Evolutionary conservation across 2,888 invertebrate genomes (phyloP).

Genomic region (Tenthredo distinguenda): DNA sequence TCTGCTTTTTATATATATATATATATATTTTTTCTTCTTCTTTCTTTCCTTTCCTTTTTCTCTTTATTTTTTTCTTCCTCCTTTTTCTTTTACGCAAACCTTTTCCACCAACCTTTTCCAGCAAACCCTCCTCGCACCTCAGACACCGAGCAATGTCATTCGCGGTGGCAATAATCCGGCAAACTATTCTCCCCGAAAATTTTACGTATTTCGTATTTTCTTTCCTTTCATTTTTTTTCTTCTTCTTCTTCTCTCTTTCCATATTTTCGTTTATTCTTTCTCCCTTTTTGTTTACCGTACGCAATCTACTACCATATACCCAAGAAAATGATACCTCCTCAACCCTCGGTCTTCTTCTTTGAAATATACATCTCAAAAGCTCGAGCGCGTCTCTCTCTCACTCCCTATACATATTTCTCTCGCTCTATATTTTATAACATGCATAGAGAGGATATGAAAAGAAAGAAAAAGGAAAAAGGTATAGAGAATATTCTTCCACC

Average conservation of each 20-base stretch:
- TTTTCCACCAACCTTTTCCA: not conserved
- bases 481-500: not conserved
- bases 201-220: conserved; percentile 8
- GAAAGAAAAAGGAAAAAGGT: not conserved
- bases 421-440: not conserved
- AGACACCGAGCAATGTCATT: conserved; percentile 17
- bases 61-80: not conserved
- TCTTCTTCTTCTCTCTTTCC: not conserved
- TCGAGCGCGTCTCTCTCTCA: not conserved
- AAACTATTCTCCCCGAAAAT: conserved; percentile 16
- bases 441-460: not conserved
- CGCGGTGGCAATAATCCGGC: conserved; percentile 27
- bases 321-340: not conserved
- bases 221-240: not conserved
- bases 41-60: not conserved
- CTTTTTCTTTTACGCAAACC: not conserved
- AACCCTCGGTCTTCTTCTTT: not conserved
- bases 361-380: conserved; percentile 15
- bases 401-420: not conserved
- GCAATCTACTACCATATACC: conserved; percentile 24
- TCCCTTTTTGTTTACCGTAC: not conserved
- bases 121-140: not conserved
- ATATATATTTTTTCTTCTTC: not conserved
- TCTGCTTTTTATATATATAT: conserved; percentile 13
- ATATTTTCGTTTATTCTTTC: not conserved